Evolutionary conservation across 1,140 invertebrate genomes (phyloP).

Genomic region (Macrostomum lignano): DNA sequence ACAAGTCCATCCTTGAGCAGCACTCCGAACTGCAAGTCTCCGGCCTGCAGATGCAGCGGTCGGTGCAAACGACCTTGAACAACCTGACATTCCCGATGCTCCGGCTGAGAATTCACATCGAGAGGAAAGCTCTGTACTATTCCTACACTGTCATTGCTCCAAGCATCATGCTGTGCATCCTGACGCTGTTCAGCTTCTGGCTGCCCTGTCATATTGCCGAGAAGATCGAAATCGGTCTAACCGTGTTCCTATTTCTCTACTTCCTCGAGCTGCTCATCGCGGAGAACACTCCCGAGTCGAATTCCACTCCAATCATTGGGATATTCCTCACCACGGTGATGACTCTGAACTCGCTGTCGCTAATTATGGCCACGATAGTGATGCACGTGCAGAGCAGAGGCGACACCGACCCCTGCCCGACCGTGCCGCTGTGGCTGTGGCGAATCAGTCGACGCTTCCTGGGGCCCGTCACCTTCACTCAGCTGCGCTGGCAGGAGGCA

Average conservation of each 20-base stretch:
- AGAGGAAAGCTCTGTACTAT: constrained; percentile 11
- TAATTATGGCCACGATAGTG: constrained; percentile 2
- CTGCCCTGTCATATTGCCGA: constrained; percentile 21
- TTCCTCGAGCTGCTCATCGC: constrained; percentile 22
- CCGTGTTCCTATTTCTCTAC: constrained; percentile 23
- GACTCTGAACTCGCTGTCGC: constrained; percentile 4
- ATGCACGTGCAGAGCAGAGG: background rate
- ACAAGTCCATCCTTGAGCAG: no score
- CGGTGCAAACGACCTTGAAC: no score
- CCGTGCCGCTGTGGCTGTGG: background rate
- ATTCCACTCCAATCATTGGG: constrained; percentile 21
- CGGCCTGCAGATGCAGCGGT: no score
- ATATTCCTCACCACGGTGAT: constrained; percentile 3
- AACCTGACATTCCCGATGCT: no score
- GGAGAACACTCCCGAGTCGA: constrained; percentile 25
- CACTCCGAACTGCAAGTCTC: no score
- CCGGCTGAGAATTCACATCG: constrained; percentile 1
- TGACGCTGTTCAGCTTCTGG: constrained; percentile 19
- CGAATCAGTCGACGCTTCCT: background rate
- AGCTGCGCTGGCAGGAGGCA: no score
- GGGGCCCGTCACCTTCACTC: background rate
- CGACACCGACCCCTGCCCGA: background rate
- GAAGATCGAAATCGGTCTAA: constrained; percentile 23
- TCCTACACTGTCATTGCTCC: constrained; percentile 24
- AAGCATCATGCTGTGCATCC: constrained; percentile 19